A percentile compares a stretch with the other conserved stretches of the same genome.
Evolutionary conservation across 2,888 invertebrate species (phyloP).

Genomic region (Cataglyphis rosenhaueri): DNA sequence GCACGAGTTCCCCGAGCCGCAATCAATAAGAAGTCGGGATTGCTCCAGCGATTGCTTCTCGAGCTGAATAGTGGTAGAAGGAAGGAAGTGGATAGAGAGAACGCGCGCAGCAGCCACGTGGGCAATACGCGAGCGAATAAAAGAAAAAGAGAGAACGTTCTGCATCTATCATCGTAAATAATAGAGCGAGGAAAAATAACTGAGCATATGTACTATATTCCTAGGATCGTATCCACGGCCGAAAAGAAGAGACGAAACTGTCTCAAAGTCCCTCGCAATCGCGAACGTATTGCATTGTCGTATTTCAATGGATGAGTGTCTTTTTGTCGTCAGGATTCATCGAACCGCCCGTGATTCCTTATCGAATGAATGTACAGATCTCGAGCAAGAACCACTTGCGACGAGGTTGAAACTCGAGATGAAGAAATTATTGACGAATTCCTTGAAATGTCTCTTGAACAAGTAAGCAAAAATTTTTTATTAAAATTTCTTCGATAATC

Average conservation of each 20-base stretch:
- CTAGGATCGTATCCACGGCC: not conserved
- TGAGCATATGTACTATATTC: slow-evolving; percentile 8
- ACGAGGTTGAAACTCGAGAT: not conserved
- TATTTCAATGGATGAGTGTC: slow-evolving; percentile 43
- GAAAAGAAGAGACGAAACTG: slow-evolving; percentile 23
- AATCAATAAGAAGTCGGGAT: slow-evolving; percentile 77
- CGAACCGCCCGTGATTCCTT: slow-evolving; percentile 19
- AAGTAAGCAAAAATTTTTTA: not conserved
- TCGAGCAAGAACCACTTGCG: slow-evolving; percentile 7
- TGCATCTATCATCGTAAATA: slow-evolving; percentile 72
- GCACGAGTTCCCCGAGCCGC: slow-evolving; percentile 75
- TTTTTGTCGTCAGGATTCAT: slow-evolving; percentile 44
- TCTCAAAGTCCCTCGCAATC: slow-evolving; percentile 22
- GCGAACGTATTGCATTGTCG: slow-evolving; percentile 12
- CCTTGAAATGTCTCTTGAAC: not conserved
- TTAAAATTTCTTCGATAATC: not conserved
- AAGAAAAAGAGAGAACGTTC: slow-evolving; percentile 54
- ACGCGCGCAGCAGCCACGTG: slow-evolving; percentile 7
- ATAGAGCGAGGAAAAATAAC: slow-evolving; percentile 56
- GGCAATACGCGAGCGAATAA: slow-evolving; percentile 10
- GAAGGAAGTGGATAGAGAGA: slow-evolving; percentile 44
- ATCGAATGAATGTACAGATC: slow-evolving; percentile 11
- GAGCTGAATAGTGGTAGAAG: slow-evolving; percentile 60
- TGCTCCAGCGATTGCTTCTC: slow-evolving; percentile 71
- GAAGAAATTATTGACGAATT: slow-evolving; percentile 27